Base-by-base conservation (phyloP, 2,888 invertebrate species). In the Clistopyga incitator region DNA sequence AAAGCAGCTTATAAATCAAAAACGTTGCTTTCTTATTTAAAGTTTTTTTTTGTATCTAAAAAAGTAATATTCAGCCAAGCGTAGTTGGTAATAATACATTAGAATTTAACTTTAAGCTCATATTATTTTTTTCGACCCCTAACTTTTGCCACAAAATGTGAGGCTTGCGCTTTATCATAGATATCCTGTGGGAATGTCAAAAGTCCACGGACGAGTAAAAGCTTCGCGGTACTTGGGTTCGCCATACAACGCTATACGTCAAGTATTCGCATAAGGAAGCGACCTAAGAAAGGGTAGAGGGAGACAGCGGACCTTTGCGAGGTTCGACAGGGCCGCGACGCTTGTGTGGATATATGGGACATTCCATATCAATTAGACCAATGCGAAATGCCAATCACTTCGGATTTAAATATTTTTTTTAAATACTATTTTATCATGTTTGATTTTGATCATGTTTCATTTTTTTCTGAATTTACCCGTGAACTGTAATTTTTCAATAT, bases 191-290 rank as follows among this genome's bases (percentile, higher is more conserved):
- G 65, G 38, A 54, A 20, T 20, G 54, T 54, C 54, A 54, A 25
- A 42, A 47, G 42, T 81, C 50, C 64, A 50, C 77, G 42, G 71
- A 72, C 45, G 81, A 67, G 72, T 72, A 77, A 81, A 81, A 81
- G 76, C 56, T 47, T 52, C 23, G 23, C 65, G 47, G 29, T 10
- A 42, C 42, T 10, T 56, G 52, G 64, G 20, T 45, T 38, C 56
- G 45, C 54, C 47, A 23, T 72, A 67, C 77, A 77, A 72, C 71
- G 65, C n/a, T 54, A 67, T 70, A 65, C 50, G 81, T 77, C 77
- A 77, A 77, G 81, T 81, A 81, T 71, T 72, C 77, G 71, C 77
- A 77, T 67, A 71, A 81, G 81, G 65, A 79, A 79, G 72, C 54
- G 72, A 81, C 67, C 65, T 67, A 50, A 81, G 77, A 81, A 81